Base-by-base conservation (phyloP, 2,797 vertebrate species). In the Ataeniobius toweri region DNA sequence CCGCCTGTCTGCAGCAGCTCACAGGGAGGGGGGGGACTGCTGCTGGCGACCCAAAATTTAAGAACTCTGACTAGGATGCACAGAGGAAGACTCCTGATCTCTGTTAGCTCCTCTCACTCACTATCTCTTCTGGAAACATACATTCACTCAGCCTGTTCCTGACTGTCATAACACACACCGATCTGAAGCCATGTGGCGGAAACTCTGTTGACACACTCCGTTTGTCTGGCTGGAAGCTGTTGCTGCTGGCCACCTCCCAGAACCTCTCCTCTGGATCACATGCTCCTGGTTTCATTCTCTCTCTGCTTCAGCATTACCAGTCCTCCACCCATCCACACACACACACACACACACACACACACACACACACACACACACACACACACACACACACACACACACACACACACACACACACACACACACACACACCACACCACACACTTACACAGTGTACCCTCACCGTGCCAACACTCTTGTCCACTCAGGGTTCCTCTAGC, bases 121-220 rank as follows among this genome's bases (percentile, higher is more conserved):
- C 70, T 72, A n/a, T 51, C 61, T 81, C 58, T 79, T 44, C 71
- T 77, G 16, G 0, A 4, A 63, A 68, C 74, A 44, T 72, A 74
- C 69, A 73, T 46, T 71, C 55, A 56, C 20, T 0, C 67, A 69
- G 71, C 65, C 71, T 68, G 41, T 81, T 39, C 16, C 61, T 41
- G 10, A 28, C 81, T 84, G 81, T 89, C 83, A 89, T 71, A 83
- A 84, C 85, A 88, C 84, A 85, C 80, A 84, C 75, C 80, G 73
- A 50, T 74, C 72, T 82, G 75, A 85, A 90, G 85, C 88, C 89
- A 91, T 91, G 89, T 90, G 90, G 85, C 74, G 51, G 67, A 69
- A 22, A 80, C 67, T 71, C 74, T 89, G 84, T 88, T 88, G 90
- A 91, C 87, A 91, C 88, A 86, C 88, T 84, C 86, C 59, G 86